Base-by-base conservation (phyloP, 2,113 vertebrate genomes). In the Morone saxatilis region DNA sequence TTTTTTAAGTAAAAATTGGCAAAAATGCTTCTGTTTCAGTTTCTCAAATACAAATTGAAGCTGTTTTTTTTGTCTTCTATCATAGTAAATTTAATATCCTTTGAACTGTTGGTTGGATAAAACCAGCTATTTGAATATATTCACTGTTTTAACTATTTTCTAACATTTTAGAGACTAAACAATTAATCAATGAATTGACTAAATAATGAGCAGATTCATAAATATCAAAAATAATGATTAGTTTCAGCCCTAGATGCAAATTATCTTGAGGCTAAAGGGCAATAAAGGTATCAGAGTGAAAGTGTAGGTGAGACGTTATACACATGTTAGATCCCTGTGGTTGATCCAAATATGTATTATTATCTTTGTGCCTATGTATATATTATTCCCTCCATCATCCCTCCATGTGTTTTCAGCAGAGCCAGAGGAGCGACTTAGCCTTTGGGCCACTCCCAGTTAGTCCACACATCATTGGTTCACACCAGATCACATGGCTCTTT, bases 401-500 rank as follows among this genome's bases (percentile, higher is more conserved):
- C 31, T 31, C 2, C 74, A 48, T 82, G 76, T 76, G 72, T 74
- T 88, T 84, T 76, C 36, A 84, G 45, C 13, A 59, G 62, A 79
- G 25, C 41, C 1, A 72, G 62, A 78, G 68, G 70, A 31, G 72
- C 65, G 73, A 45, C 45, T 86, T 47, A 57, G 54, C 73, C 76
- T 80, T 40, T 65, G 79, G 56, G 76, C 70, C 90, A 76, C 85
- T 92, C 90, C 88, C 86, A 78, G 67, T 45, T 12, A 36, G 17
- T 45, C 50, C 60, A 62, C 62, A 7, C n/a, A 9, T 48, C 43
- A 96, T 95, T 97, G 94, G 96, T 94, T 92, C 86, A 90, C 92
- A 84, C 45, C 72, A 56, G 88, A 94, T 96, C 97, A 97, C 96
- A 95, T 97, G 97, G 94, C 87, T 88, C 90, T 91, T 92, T 92